Percentiles rank a stretch among this genome's conserved stretches.
Evolutionary conservation across 2,113 vertebrate species (phyloP).

Genomic region (Trogon melanurus): DNA sequence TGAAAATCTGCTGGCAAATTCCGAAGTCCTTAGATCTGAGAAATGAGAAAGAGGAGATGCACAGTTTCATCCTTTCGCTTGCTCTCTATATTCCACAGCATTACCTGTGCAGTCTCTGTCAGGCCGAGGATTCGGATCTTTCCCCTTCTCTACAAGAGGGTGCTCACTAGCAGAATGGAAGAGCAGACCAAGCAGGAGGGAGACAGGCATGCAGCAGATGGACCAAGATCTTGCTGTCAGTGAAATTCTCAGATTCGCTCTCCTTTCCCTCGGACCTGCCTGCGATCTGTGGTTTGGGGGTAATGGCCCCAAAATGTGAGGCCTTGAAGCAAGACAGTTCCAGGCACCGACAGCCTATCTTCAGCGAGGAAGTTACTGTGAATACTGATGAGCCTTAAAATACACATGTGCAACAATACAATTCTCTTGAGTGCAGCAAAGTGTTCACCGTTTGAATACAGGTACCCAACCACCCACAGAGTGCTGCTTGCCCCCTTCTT

Average conservation of each 20-base stretch:
- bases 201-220: background rate
- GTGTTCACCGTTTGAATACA: rapidly evolving
- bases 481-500: rapidly evolving
- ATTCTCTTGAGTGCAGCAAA: background rate
- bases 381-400: background rate
- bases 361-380: background rate
- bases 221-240: background rate
- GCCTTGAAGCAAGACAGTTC: background rate
- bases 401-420: too few species aligned
- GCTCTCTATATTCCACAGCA: background rate
- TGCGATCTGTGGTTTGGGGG: background rate
- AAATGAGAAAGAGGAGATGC: background rate
- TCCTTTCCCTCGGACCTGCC: background rate
- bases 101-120: rapidly evolving
- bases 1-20: background rate
- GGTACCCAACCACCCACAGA: rapidly evolving
- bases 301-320: background rate
- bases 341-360: background rate
- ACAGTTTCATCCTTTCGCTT: background rate
- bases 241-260: background rate
- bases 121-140: background rate
- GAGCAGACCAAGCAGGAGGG: background rate
- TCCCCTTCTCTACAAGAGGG: background rate
- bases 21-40: background rate
- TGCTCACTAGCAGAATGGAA: background rate